Evolutionary conservation across 2,888 invertebrate genomes (phyloP).

Genomic region (Drosophila nigritarsus): DNA sequence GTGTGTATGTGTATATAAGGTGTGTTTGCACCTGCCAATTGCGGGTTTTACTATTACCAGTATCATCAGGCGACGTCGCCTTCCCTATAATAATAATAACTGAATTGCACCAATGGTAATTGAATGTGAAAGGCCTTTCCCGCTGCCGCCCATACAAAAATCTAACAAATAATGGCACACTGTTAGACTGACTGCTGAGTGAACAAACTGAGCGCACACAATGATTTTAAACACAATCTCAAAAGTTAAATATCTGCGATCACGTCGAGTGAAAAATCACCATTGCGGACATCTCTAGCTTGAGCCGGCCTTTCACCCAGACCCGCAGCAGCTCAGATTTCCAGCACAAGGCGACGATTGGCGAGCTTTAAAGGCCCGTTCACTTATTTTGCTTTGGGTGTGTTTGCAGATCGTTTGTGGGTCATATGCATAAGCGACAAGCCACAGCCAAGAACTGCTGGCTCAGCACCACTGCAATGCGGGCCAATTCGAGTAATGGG

Average conservation of each 20-base stretch:
- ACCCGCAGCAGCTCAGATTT: conserved; percentile 38
- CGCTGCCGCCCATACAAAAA: conserved; percentile 10
- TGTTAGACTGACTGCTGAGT: neutral
- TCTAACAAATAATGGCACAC: neutral
- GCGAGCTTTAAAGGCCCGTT: conserved; percentile 38
- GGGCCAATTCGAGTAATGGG: conserved; percentile 60
- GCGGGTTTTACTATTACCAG: conserved; percentile 35
- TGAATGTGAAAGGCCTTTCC: conserved; percentile 71
- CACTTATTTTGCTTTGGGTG: conserved; percentile 50
- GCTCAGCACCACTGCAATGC: conserved; percentile 53
- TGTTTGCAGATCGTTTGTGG: conserved; percentile 66
- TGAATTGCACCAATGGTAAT: conserved; percentile 45
- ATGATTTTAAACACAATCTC: conserved; percentile 17
- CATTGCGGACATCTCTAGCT: conserved; percentile 23
- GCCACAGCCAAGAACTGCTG: conserved; percentile 44
- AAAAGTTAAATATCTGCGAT: conserved; percentile 13
- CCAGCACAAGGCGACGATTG: conserved; percentile 47
- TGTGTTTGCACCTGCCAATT: conserved; percentile 54
- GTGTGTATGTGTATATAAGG: conserved; percentile 17
- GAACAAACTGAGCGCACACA: conserved; percentile 8
- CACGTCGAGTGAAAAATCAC: conserved; percentile 30
- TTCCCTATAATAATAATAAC: conserved; percentile 30
- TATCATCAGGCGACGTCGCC: conserved; percentile 31
- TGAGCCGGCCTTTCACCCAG: conserved; percentile 55
- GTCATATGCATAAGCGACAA: conserved; percentile 61